These are phyloP conservation scores for Bombyx mandarina DNA, from an alignment of 1,140 invertebrate genomes.

Conservation along the genomic window DNA sequence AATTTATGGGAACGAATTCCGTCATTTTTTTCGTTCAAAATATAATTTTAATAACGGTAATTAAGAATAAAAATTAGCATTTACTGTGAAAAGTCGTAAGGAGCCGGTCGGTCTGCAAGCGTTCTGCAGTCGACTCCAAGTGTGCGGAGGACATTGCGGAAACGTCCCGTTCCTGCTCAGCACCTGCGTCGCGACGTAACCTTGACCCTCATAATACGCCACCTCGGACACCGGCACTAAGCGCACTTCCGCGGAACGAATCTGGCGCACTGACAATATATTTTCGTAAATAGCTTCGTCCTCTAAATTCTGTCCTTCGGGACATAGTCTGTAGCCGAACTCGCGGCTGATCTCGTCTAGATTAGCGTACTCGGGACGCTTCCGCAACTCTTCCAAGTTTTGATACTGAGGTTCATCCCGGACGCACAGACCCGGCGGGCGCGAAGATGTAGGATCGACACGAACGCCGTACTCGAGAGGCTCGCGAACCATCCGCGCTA, in stretches of 20 bases:
- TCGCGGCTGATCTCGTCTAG: constrained; percentile 63
- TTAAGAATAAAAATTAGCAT: constrained; percentile 26
- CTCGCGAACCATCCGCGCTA: constrained; percentile 52
- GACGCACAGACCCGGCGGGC: constrained; percentile 40
- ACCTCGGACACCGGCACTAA: constrained; percentile 64
- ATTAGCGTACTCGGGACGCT: constrained; percentile 62
- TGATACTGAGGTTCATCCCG: constrained; percentile 60
- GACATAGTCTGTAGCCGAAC: constrained; percentile 63
- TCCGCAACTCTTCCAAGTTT: constrained; percentile 57
- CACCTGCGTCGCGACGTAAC: constrained; percentile 62
- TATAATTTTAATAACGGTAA: constrained; percentile 16
- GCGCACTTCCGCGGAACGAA: constrained; percentile 65
- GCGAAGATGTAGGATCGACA: constrained; percentile 43
- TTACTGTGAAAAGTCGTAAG: constrained; percentile 53
- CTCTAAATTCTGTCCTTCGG: constrained; percentile 67
- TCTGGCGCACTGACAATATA: constrained; percentile 59
- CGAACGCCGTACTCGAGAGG: constrained; percentile 56
- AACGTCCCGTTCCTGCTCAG: constrained; percentile 66
- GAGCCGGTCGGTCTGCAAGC: constrained; percentile 49
- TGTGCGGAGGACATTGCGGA: constrained; percentile 60
- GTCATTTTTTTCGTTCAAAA: too few species aligned
- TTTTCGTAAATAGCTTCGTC: constrained; percentile 68
- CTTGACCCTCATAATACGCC: constrained; percentile 58
- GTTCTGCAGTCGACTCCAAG: constrained; percentile 52
- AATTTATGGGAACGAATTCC: too few species aligned